Evolutionary conservation across 1,140 invertebrate species (phyloP).

Genomic region (Zaprionus nigranus): DNA sequence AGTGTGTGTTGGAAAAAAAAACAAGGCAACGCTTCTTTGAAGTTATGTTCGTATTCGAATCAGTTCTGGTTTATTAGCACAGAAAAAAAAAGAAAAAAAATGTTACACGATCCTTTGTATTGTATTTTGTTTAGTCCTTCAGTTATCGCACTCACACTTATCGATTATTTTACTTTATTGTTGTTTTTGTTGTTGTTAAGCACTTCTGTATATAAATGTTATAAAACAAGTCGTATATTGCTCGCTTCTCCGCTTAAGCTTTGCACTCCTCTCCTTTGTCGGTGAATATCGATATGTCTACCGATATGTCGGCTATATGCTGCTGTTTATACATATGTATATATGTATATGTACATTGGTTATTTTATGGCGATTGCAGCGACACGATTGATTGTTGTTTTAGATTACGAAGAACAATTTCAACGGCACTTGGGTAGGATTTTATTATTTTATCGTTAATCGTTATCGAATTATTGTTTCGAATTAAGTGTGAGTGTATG

Average conservation of each 20-base stretch:
- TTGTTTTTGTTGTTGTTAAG: slow-evolving; percentile 23
- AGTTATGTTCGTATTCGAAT: slow-evolving; percentile 37
- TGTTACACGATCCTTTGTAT: slow-evolving; percentile 16
- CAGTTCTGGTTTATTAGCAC: slow-evolving; percentile 15
- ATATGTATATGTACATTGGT: slow-evolving; percentile 9
- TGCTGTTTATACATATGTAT: slow-evolving; percentile 9
- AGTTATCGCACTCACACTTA: slow-evolving; percentile 10
- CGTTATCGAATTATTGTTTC: slow-evolving; percentile 10
- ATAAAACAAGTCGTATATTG: neutral
- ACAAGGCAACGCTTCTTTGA: slow-evolving; percentile 66
- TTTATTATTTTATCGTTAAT: slow-evolving; percentile 4
- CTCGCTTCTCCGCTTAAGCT: neutral
- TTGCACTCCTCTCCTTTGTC: neutral
- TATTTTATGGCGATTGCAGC: neutral
- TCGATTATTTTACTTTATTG: slow-evolving; percentile 16
- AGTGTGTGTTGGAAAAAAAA: slow-evolving; percentile 19
- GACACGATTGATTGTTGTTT: slow-evolving; percentile 39
- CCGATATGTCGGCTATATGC: neutral
- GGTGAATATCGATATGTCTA: neutral
- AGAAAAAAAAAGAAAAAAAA: slow-evolving; percentile 53
- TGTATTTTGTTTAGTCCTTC: slow-evolving; percentile 2
- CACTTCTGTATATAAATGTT: neutral
- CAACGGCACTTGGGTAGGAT: slow-evolving; percentile 45
- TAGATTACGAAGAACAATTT: slow-evolving; percentile 18
- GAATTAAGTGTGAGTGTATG: slow-evolving; percentile 8